These are phyloP conservation scores for Gymnoscopelus braueri DNA, from an alignment of 2,797 vertebrate species.

Conservation along the genomic window DNA sequence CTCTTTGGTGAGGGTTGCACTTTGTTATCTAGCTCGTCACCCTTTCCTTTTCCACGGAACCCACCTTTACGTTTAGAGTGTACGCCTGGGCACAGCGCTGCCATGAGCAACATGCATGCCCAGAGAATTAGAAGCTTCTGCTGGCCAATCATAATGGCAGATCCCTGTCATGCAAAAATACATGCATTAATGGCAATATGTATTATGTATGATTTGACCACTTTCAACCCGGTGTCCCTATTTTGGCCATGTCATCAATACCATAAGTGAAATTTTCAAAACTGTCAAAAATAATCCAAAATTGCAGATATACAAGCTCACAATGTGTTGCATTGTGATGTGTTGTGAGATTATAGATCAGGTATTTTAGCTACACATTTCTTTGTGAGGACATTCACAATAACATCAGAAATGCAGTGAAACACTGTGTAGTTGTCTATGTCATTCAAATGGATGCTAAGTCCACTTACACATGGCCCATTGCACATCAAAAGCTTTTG, in stretches of 20 bases:
- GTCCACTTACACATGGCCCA: slow-evolving; percentile 55
- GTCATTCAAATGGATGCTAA: slow-evolving; percentile 40
- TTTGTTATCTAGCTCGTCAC: slow-evolving; percentile 24
- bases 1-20: slow-evolving; percentile 45
- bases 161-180: slow-evolving; percentile 41
- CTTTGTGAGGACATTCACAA: background rate
- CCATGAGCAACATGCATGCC: slow-evolving; percentile 68
- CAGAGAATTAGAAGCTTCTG: slow-evolving; percentile 71
- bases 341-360: too few species aligned
- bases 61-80: slow-evolving; percentile 59
- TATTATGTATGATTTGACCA: background rate
- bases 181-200: background rate
- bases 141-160: slow-evolving; percentile 55
- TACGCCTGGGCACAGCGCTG: slow-evolving; percentile 62
- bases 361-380: background rate
- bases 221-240: background rate
- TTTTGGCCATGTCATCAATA: background rate
- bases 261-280: background rate
- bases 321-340: too few species aligned
- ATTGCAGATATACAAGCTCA: background rate
- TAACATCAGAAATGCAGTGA: background rate
- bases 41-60: slow-evolving; percentile 53
- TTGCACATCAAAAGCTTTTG: slow-evolving; percentile 37
- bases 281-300: background rate
- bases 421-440: slow-evolving; percentile 1